Evolutionary conservation across 2,113 vertebrate species (phyloP).

Genomic region (Aldabrachelys gigantea): DNA sequence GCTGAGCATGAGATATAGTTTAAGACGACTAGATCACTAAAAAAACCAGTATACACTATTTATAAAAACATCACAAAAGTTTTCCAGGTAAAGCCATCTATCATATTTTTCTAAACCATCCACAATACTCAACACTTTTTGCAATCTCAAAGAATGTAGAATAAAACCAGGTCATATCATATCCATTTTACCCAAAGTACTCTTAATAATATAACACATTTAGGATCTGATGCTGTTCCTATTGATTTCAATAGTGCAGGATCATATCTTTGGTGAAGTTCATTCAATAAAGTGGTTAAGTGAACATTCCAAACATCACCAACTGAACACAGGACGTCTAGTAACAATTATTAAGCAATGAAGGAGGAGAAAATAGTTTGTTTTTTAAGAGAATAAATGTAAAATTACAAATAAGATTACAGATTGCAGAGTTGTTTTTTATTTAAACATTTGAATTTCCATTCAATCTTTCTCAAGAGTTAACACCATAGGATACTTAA

Average conservation of each 20-base stretch:
- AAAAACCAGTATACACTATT: neutral
- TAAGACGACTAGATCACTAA: neutral
- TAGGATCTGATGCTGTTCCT: neutral
- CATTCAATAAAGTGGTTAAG: neutral
- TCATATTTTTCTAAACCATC: neutral
- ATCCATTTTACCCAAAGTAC: neutral
- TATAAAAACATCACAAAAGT: neutral
- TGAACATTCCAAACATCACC: neutral
- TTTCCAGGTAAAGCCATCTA: neutral
- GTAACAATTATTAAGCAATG: neutral
- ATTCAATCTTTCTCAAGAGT: neutral
- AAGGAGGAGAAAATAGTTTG: neutral
- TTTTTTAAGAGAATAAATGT: neutral
- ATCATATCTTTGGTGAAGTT: neutral
- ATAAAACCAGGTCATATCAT: neutral
- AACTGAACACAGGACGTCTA: neutral
- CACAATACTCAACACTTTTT: neutral
- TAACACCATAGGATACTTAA: neutral
- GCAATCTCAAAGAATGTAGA: neutral
- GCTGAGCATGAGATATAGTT: conserved; percentile 2
- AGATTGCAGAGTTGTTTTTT: neutral
- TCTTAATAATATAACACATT: neutral
- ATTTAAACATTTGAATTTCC: neutral
- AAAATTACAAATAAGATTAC: neutral
- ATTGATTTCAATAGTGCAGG: neutral